These are phyloP conservation scores for Oreochromis mossambicus DNA, from an alignment of 2,797 vertebrate species.

Conservation along the genomic window DNA sequence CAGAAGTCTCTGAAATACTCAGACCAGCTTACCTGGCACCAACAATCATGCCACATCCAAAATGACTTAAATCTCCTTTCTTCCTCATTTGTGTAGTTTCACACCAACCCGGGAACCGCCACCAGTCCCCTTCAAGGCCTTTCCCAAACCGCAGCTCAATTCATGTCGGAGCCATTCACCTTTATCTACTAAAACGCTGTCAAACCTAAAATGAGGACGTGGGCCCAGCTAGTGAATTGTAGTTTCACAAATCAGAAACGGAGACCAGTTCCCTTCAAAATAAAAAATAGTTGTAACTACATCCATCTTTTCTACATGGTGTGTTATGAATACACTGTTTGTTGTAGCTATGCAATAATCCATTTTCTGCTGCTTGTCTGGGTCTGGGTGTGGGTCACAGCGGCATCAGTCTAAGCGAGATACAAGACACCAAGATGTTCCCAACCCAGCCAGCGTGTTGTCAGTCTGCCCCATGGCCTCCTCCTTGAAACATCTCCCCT, in stretches of 20 bases:
- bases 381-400: background rate
- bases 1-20: background rate
- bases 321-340: rapidly evolving
- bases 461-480: background rate
- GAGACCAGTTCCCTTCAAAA: too few relatives aligned
- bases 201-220: too few relatives aligned
- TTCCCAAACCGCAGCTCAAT: too few relatives aligned
- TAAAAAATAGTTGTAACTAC: background rate
- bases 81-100: background rate
- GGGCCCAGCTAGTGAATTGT: too few relatives aligned
- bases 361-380: background rate
- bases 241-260: too few relatives aligned
- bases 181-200: too few relatives aligned
- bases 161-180: too few relatives aligned
- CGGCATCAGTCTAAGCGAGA: background rate
- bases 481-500: background rate
- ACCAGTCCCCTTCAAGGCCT: too few relatives aligned
- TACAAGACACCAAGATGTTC: background rate
- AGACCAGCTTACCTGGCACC: background rate
- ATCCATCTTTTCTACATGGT: background rate
- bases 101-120: background rate
- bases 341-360: background rate
- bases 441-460: background rate
- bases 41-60: background rate
- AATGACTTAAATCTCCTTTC: background rate